Evolutionary conservation across 2,888 invertebrate genomes (phyloP), one percentile per base, ranked within the genome.

Genomic region (Chymomyza procnemis): DNA sequence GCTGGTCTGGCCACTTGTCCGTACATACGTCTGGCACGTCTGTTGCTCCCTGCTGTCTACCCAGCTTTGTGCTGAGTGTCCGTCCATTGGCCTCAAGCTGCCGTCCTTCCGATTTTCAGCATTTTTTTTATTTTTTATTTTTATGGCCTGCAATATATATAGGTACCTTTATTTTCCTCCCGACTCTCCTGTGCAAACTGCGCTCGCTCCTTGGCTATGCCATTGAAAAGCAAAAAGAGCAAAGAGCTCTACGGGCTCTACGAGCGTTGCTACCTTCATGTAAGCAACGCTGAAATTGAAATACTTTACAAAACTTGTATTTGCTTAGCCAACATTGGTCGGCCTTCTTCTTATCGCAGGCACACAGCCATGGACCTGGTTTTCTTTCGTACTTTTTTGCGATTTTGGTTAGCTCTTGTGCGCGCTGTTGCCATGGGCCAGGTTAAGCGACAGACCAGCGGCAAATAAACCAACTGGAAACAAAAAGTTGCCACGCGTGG

Each of bases 1-100:
- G 86, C 89, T 85, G 88, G 88, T 79, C 82, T 76, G 75, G 75
- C 78, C 76, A 83, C 86, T 82, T 79, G 84, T 79, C 78, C 74
- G 82, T 71, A 30, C 34, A 30, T 22, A 16, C 48, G 41, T 64
- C 34, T 61, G 26, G 2, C 6, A 26, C 26, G 26, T 26, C 26
- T 26, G 62, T 67, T 71, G 62, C 69, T 71, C 71, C 78, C 71
- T 74, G 75, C 73, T 79, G 75, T 74, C 77, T 64, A 68, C 71
- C 61, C 61, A 55, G 66, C 67, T 67, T 61, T 47, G 65, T 64
- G 63, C 30, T n/a, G n/a, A n/a, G 46, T 19, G 56, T 66, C 46
- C 66, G 46, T 48, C 47, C 58, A 30, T 48, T 58, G n/a, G 62
- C 61, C 62, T 61, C 67, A 63, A 19, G 46, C 41, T 54, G 55